phyloP scores from a whole-genome alignment of 2,113 vertebrate genomes.

The Oreochromis tanganicae region DNA sequence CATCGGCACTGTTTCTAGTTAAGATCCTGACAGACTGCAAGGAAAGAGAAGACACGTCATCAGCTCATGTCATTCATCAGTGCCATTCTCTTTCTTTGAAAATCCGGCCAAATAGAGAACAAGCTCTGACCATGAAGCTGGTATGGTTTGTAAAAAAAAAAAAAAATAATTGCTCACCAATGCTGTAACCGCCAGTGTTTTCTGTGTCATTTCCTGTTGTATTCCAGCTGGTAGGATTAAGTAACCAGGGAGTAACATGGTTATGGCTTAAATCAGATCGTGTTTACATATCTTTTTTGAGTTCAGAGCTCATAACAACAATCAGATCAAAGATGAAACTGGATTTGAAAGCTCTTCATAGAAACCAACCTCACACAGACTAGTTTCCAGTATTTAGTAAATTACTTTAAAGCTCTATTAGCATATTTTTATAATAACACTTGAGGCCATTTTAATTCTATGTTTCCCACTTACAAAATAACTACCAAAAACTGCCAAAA shows the following conservation, averaged over 20 bases:
- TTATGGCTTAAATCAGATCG: background rate
- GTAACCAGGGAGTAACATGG: background rate
- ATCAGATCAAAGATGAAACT: background rate
- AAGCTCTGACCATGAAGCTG: background rate
- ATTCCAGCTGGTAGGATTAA: background rate
- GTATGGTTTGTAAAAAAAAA: background rate
- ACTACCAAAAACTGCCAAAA: background rate
- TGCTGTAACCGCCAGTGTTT: background rate
- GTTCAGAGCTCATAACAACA: background rate
- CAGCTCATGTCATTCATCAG: background rate
- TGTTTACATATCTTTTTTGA: background rate
- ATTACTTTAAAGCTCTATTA: background rate
- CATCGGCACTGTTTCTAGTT: background rate
- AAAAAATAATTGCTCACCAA: background rate
- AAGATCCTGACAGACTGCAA: background rate
- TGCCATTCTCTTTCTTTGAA: background rate
- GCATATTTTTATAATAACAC: background rate
- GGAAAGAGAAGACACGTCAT: background rate
- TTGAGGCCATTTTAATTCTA: background rate
- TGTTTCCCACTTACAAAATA: background rate
- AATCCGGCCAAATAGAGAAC: background rate
- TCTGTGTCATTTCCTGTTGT: background rate
- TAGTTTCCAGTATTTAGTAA: fast-evolving
- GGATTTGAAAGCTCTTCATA: background rate
- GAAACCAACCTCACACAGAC: background rate